Base-by-base conservation (phyloP, 2,797 vertebrate species). In the Melopsittacus undulatus region DNA sequence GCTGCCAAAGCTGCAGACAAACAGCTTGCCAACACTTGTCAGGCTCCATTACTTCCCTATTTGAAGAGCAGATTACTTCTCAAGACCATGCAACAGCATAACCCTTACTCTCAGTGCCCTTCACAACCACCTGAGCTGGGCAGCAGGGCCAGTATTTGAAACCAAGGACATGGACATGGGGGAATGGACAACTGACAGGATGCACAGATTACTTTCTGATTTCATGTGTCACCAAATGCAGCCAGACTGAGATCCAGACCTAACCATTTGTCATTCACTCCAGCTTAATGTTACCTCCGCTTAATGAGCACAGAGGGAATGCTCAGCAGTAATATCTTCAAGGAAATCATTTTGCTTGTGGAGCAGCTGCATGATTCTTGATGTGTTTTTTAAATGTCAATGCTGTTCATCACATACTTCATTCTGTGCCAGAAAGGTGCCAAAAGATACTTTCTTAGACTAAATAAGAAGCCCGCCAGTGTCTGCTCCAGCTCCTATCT, bases 41-140 rank as follows among this genome's bases (percentile, higher is more conserved):
- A 87, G 52, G 51, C n/a, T 77, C 67, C n/a, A 36, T 52, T 56
- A 40, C 77, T 75, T 92, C 62, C 48, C 34, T 87, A 12, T 89
- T 92, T 91, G 72, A 83, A 89, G 81, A 93, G 84, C 59, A 76
- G 81, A 89, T 79, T 81, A 61, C 38, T 87, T 77, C 77, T 81
- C 49, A 67, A 59, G 78, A 59, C n/a, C 36, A 74, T 34, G 10
- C 49, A 76, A 76, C 70, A 79, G 49, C 10, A 0, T 26, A 83
- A 78, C 24, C 30, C 32, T 69, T 73, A 83, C 38, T 30, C 22
- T 11, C 36, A 46, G 6, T 0, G 7, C 46, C 40, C 40, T 78
- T 78, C 49, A 51, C 4, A 13, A 27, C 36, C 45, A 34, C 43
- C 63, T 51, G 46, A 79, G 51, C 45, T 4, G 2, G 48, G 69